Evolutionary conservation across 2,113 vertebrate species (phyloP).

Genomic region (Chaenocephalus aceratus): DNA sequence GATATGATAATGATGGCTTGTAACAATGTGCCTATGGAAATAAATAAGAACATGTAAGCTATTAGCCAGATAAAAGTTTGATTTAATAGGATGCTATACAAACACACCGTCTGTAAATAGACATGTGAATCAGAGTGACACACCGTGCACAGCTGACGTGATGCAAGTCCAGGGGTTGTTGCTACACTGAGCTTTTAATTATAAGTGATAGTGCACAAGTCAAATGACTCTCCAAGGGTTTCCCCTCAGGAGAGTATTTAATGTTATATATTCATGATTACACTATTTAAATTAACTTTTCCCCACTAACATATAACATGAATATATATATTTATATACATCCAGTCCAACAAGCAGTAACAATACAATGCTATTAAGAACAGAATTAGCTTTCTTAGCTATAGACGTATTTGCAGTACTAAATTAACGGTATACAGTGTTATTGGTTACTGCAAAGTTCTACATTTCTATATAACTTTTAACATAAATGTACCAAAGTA

Average conservation of each 20-base stretch:
- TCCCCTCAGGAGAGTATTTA: neutral
- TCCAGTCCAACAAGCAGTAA: neutral
- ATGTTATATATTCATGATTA: neutral
- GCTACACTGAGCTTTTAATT: conserved; percentile 10
- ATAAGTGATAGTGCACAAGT: conserved; percentile 10
- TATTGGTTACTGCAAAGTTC: neutral
- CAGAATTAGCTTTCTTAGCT: neutral
- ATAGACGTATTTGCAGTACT: neutral
- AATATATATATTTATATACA: neutral
- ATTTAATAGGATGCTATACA: neutral
- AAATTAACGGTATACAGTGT: neutral
- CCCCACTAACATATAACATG: neutral
- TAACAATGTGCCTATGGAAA: too few relatives aligned
- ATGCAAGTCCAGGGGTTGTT: neutral
- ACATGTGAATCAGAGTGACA: neutral
- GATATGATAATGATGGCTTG: too few relatives aligned
- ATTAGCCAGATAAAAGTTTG: too few relatives aligned
- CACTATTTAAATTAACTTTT: neutral
- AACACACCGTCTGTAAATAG: neutral
- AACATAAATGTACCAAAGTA: neutral
- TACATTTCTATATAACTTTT: neutral
- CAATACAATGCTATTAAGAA: neutral
- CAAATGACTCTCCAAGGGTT: neutral
- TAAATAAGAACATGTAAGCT: too few relatives aligned
- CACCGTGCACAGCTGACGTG: neutral